Evolutionary conservation across 1,140 invertebrate genomes (phyloP).

Genomic region (Muscidifurax raptorellus): DNA sequence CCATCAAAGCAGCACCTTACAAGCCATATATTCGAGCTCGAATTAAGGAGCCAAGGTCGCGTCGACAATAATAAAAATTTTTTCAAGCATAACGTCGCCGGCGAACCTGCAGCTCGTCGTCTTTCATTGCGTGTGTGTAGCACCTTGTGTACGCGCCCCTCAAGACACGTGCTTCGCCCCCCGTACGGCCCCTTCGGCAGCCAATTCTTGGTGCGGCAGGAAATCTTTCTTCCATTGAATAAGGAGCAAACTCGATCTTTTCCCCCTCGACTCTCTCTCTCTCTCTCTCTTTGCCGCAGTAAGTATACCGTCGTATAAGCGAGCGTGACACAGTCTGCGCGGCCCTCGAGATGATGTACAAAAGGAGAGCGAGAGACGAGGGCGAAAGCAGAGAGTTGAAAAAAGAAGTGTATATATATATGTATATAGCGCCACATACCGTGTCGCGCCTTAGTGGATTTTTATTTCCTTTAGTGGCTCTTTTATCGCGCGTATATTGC

Average conservation of each 20-base stretch:
- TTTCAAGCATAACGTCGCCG: not conserved
- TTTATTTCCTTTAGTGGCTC: constrained; percentile 22
- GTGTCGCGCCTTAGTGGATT: constrained; percentile 6
- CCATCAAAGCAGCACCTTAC: too few species aligned
- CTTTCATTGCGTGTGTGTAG: constrained; percentile 13
- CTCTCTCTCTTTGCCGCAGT: not conserved
- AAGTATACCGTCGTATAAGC: not conserved
- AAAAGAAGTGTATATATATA: not conserved
- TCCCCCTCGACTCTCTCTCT: constrained; percentile 18
- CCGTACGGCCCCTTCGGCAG: not conserved
- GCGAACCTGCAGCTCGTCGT: constrained; percentile 1
- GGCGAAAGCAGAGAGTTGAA: not conserved
- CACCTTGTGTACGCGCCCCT: constrained; percentile 38
- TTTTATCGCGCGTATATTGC: not conserved
- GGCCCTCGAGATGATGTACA: not conserved
- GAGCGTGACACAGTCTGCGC: not conserved
- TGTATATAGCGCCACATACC: not conserved
- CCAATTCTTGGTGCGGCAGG: constrained; percentile 31
- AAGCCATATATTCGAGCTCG: not conserved
- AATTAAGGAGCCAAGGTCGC: not conserved
- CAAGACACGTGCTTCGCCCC: constrained; percentile 49
- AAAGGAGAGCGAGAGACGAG: not conserved
- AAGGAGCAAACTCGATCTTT: constrained; percentile 46
- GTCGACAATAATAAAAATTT: constrained; percentile 17
- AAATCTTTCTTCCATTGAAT: constrained; percentile 46